phyloP scores from a whole-genome alignment of 2,888 invertebrate species.

The Spialia ferax region DNA sequence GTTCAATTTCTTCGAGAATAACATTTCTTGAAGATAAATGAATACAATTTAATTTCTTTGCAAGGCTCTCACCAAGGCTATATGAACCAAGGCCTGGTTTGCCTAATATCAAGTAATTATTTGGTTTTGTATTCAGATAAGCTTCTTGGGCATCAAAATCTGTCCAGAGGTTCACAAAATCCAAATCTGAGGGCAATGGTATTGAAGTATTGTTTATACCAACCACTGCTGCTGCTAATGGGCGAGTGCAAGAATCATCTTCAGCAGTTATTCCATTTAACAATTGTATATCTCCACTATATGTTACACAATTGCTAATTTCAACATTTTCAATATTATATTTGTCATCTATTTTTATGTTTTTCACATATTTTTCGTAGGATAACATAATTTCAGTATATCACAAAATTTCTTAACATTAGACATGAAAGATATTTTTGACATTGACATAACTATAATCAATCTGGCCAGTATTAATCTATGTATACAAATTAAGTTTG shows the following conservation, averaged over 20 bases:
- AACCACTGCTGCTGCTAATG: conserved; percentile 67
- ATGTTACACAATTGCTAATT: conserved; percentile 56
- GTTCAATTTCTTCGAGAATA: conserved; percentile 86
- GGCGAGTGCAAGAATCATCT: conserved; percentile 46
- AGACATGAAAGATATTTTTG: background rate
- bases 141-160: conserved; percentile 82
- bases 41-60: conserved; percentile 85
- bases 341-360: conserved; percentile 61
- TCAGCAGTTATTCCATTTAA: conserved; percentile 46
- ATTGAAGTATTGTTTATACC: conserved; percentile 72
- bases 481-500: no score
- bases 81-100: conserved; percentile 86
- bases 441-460: background rate
- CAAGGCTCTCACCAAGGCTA: conserved; percentile 83
- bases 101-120: conserved; percentile 86
- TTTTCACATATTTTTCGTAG: conserved; percentile 56
- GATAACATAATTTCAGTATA: conserved; percentile 50
- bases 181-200: conserved; percentile 54
- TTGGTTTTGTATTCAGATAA: conserved; percentile 81
- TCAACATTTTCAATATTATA: conserved; percentile 52
- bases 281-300: conserved; percentile 54
- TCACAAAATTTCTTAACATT: background rate
- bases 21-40: conserved; percentile 86
- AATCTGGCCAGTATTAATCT: no score
- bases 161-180: conserved; percentile 71